Evolutionary conservation across 2,113 vertebrate species (phyloP).

Genomic region (Piaya cayana): DNA sequence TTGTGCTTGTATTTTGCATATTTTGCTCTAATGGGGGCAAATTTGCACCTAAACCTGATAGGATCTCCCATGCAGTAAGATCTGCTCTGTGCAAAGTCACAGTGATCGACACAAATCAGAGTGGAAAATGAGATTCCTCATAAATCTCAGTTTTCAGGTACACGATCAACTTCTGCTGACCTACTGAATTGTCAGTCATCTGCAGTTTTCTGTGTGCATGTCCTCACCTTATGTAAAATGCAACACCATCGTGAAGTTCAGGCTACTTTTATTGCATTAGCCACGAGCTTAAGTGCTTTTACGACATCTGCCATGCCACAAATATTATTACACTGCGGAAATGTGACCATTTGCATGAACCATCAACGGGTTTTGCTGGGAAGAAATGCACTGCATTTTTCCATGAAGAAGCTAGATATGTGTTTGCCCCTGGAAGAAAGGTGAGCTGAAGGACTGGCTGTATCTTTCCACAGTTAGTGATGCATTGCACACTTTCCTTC

Average conservation of each 20-base stretch:
- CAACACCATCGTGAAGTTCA: background rate
- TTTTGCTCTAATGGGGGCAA: background rate
- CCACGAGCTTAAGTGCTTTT: background rate
- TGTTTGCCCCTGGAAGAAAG: background rate
- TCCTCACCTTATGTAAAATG: background rate
- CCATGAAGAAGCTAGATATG: background rate
- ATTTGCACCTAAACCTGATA: background rate
- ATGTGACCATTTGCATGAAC: background rate
- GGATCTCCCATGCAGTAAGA: background rate
- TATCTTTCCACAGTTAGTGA: background rate
- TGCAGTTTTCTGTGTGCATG: background rate
- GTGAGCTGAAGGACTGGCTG: constrained; percentile 36
- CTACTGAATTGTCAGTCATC: background rate
- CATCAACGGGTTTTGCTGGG: background rate
- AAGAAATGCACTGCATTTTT: background rate
- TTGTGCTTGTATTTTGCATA: background rate
- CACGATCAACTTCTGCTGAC: background rate
- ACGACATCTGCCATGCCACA: background rate
- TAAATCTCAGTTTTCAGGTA: background rate
- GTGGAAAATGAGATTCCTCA: background rate
- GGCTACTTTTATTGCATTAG: background rate
- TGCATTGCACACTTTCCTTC: constrained; percentile 2
- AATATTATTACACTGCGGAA: background rate
- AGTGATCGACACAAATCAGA: background rate
- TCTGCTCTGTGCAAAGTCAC: background rate